phyloP scores from a whole-genome alignment of 2,888 invertebrate species.

The Fragum whitleyi region DNA sequence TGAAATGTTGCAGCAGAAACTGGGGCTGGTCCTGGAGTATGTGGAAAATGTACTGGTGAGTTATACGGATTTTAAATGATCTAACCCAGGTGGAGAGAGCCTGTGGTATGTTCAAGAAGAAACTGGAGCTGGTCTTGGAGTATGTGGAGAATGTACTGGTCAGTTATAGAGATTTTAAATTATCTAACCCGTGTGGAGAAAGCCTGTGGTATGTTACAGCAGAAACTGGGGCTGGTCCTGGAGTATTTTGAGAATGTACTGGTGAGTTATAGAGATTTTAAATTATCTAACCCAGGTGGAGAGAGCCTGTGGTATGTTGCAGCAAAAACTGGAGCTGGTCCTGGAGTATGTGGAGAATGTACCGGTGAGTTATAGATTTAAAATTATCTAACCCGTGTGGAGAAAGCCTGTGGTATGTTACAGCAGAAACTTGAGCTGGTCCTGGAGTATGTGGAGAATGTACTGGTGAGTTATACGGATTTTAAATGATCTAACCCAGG shows the following conservation, averaged over 20 bases:
- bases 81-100: constrained; percentile 94
- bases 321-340: constrained; percentile 89
- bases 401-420: no score
- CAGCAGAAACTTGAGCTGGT: constrained; percentile 68
- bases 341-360: no score
- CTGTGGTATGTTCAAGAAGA: constrained; percentile 90
- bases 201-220: no score
- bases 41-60: constrained; percentile 94
- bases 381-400: constrained; percentile 87
- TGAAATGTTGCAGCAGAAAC: constrained; percentile 90
- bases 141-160: constrained; percentile 65
- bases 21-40: constrained; percentile 89
- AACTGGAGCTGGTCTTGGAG: constrained; percentile 86
- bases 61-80: constrained; percentile 85
- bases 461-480: no score
- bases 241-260: constrained; percentile 96
- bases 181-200: no score
- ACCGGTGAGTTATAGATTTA: constrained; percentile 43
- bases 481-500: no score
- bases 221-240: constrained; percentile 70
- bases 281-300: constrained; percentile 89
- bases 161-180: no score
- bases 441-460: constrained; percentile 27
- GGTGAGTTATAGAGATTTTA: constrained; percentile 87
- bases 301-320: constrained; percentile 93